Base-by-base conservation (phyloP, 2,888 invertebrate species). In the Stenchaetothrips biformis region DNA sequence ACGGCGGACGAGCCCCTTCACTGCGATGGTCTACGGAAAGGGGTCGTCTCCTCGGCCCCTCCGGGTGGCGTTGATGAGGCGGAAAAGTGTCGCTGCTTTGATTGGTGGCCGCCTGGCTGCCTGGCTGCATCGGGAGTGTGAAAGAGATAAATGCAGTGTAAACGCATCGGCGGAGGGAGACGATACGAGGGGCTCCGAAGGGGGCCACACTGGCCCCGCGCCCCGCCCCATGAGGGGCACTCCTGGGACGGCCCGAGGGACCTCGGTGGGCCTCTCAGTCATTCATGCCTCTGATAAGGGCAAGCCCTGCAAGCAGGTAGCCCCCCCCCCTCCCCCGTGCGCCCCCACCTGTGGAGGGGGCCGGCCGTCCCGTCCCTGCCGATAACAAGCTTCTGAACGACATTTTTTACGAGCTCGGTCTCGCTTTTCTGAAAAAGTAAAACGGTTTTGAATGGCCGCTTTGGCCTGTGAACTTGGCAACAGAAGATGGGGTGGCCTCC, bases 71-170 rank as follows among this genome's bases (percentile, higher is more conserved):
- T n/a, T n/a, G 37, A 37, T 37, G 37, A 37, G 37, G 37, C 37
- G 37, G 37, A 37, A 37, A 37, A 37, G 37, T 37, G 37, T 37
- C 37, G 37, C 37, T 37, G 37, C 37, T 37, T 37, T 37, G 37
- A 37, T 37, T 37, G 37, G 37, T 37, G 37, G 37, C 37, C 37
- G 37, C 37, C 37, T 37, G 2, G 37, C 37, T 37, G 37, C 53
- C 53, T 13, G 18, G 16, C 13, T 18, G 53, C 53, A 53, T 53
- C 16, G 21, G 8, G 67, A 74, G 67, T 74, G 67, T 74, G 67
- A 74, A 74, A 74, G 67, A 74, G 67, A 74, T 74, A 74, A 74
- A 74, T 74, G 67, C 25, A 9, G 25, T 21, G 67, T 74, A 74
- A 74, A 74, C 53, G 37, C 37, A n/a, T n/a, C 37, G 37, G 37